Conservation (phyloP, 2,797 vertebrate genomes). For the Euphonia xanthogaster region DNA sequence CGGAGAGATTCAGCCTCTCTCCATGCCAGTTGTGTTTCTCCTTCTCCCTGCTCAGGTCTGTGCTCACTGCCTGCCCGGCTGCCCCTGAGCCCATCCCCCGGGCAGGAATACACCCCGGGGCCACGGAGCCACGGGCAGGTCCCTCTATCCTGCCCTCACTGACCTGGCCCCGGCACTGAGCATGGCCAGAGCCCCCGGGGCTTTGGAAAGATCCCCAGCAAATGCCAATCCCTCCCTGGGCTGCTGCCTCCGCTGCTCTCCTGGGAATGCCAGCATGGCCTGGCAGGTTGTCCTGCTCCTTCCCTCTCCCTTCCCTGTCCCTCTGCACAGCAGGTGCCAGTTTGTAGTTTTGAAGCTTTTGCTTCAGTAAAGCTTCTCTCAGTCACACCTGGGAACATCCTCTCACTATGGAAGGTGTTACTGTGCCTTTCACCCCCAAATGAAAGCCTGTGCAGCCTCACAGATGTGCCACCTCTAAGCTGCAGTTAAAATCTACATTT, state of each 20-base stretch:
- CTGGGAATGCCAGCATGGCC: background rate
- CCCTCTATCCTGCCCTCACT: background rate
- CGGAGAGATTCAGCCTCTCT: background rate
- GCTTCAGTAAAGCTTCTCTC: background rate
- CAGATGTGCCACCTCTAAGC: background rate
- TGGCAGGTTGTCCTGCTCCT: background rate
- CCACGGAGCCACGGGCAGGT: background rate
- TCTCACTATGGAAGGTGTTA: background rate
- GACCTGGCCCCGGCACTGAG: accelerated
- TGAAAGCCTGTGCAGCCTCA: background rate
- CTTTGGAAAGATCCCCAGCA: background rate
- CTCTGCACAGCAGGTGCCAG: background rate
- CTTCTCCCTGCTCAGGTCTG: background rate
- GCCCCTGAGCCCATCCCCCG: accelerated
- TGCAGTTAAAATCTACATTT: conserved; percentile 32
- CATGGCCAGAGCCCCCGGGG: accelerated
- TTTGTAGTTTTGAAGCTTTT: background rate
- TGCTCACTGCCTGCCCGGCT: background rate
- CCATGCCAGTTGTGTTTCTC: background rate
- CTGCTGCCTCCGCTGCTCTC: background rate
- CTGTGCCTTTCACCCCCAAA: background rate
- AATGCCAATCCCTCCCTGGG: background rate
- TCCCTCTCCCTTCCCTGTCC: background rate
- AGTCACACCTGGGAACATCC: background rate
- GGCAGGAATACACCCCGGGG: background rate